Evolutionary conservation across 2,113 vertebrate species (phyloP).

Genomic region (Nycticorax nycticorax): DNA sequence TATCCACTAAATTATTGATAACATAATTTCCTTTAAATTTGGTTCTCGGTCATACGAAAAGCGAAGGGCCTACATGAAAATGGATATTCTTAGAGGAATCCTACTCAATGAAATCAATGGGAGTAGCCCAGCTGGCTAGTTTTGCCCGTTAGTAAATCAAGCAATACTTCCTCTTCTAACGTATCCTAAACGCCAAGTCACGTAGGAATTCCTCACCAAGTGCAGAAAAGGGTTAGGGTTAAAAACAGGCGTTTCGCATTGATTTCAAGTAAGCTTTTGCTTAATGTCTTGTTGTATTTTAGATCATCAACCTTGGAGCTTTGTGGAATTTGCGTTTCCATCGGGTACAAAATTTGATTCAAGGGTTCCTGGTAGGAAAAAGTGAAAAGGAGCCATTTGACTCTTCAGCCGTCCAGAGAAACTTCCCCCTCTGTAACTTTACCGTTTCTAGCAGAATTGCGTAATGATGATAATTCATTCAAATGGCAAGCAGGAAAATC

Average conservation of each 20-base stretch:
- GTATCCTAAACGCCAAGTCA: neutral
- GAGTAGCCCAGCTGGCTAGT: neutral
- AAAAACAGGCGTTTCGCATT: neutral
- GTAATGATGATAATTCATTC: constrained; percentile 40
- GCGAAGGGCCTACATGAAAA: neutral
- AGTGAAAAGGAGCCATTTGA: neutral
- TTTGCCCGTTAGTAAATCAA: neutral
- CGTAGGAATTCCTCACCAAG: neutral
- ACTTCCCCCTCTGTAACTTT: neutral
- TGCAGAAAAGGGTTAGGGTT: neutral
- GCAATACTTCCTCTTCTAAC: neutral
- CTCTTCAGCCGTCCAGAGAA: neutral
- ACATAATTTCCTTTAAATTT: constrained; percentile 41
- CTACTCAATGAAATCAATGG: neutral
- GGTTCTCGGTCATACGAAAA: neutral
- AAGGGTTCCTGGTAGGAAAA: neutral
- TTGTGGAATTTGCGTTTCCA: neutral
- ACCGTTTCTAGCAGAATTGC: neutral
- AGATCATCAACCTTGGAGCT: neutral
- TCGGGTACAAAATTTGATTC: neutral
- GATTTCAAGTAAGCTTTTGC: neutral
- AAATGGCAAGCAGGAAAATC: constrained; percentile 37
- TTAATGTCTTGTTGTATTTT: neutral
- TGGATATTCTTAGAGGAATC: neutral
- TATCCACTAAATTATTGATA: constrained; percentile 22